These are phyloP conservation scores for Diploscapter pachys DNA, from an alignment of 1,140 invertebrate species.

Conservation along the genomic window DNA sequence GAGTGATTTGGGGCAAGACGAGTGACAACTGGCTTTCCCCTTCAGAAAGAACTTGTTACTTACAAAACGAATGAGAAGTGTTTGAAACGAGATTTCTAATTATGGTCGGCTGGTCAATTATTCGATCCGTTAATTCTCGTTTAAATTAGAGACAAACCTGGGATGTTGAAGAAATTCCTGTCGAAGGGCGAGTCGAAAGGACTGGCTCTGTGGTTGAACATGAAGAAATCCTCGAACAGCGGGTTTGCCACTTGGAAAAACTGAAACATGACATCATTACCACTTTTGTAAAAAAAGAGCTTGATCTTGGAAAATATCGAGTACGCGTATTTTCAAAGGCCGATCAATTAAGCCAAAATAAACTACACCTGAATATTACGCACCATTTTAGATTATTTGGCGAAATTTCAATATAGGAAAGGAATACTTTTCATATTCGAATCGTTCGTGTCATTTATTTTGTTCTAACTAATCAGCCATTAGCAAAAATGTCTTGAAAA, in stretches of 20 bases:
- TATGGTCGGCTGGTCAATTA: neutral
- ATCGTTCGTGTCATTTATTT: too few relatives aligned
- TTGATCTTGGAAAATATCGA: neutral
- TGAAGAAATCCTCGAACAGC: slow-evolving; percentile 14
- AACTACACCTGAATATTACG: too few relatives aligned
- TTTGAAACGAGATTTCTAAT: neutral
- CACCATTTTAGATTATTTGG: too few relatives aligned
- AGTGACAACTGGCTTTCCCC: neutral
- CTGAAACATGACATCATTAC: neutral
- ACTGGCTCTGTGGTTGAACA: neutral
- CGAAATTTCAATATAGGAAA: too few relatives aligned
- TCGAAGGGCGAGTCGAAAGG: slow-evolving; percentile 14
- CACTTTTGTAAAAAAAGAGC: neutral
- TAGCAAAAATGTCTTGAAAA: too few relatives aligned
- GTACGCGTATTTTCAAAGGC: too few relatives aligned
- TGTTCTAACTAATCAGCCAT: too few relatives aligned
- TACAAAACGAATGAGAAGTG: neutral
- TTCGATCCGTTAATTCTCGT: neutral
- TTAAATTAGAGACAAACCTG: neutral
- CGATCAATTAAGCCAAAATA: too few relatives aligned
- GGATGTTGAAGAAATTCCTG: neutral
- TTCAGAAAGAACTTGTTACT: neutral
- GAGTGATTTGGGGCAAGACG: neutral
- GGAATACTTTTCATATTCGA: too few relatives aligned
- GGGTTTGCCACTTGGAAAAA: slow-evolving; percentile 18